Conservation (phyloP, 64 coral and sea anemone genomes). For the Pocillopora verrucosa region DNA sequence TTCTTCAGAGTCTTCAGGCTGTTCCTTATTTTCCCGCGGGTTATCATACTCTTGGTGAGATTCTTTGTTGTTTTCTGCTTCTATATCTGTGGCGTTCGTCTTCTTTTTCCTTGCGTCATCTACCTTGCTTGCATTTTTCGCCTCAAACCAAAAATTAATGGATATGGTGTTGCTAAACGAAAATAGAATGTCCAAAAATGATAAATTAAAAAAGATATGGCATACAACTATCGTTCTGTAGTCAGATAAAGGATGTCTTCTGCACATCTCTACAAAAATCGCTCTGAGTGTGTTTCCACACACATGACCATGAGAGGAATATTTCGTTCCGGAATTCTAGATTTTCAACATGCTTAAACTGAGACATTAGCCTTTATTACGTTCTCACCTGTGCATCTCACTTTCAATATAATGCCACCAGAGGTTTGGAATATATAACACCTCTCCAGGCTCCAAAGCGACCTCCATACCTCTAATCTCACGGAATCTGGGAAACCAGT, state of each 20-base stretch:
- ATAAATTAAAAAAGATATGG: background rate
- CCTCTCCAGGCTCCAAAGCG: slow-evolving; percentile 55
- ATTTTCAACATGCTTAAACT: no score
- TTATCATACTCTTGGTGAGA: background rate
- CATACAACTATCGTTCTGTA: background rate
- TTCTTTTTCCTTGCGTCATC: background rate
- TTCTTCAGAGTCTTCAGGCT: background rate
- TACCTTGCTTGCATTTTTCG: background rate
- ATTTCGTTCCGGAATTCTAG: no score
- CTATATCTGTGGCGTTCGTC: background rate
- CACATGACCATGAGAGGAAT: no score
- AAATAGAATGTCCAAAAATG: background rate
- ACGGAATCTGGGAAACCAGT: slow-evolving; percentile 65
- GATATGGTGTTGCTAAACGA: slow-evolving; percentile 56
- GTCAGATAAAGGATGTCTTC: no score
- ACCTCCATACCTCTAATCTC: slow-evolving; percentile 78
- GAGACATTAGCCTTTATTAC: no score
- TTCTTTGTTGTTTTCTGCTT: background rate
- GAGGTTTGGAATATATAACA: slow-evolving; percentile 80
- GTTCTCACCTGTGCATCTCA: slow-evolving; percentile 69
- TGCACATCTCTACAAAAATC: no score
- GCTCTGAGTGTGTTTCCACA: no score
- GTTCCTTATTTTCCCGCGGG: no score
- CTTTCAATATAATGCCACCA: slow-evolving; percentile 96
- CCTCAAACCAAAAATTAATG: slow-evolving; percentile 61